Percentiles rank a stretch among this genome's conserved stretches.
Conservation (phyloP, 2,797 vertebrate genomes). For the Mus minutoides region DNA sequence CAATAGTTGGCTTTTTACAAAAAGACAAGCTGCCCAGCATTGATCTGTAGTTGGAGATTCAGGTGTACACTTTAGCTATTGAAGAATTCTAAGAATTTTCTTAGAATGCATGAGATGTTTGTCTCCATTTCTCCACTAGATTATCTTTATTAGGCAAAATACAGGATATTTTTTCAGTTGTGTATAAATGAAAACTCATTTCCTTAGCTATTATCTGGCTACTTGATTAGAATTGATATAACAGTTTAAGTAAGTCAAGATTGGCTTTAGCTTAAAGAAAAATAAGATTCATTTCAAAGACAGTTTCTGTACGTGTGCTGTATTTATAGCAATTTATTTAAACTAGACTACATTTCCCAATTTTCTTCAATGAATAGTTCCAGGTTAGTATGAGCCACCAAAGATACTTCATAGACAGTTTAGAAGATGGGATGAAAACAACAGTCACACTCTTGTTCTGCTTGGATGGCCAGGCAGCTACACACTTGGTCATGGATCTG, state of each 20-base stretch:
- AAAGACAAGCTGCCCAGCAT: background rate
- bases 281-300: background rate
- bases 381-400: background rate
- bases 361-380: background rate
- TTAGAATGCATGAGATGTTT: background rate
- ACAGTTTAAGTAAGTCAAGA: conserved; percentile 1
- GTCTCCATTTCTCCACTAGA: background rate
- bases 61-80: background rate
- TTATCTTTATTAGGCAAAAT: background rate
- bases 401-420: background rate
- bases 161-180: background rate
- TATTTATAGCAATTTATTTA: background rate
- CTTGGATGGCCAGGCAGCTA: background rate
- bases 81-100: background rate
- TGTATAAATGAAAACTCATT: background rate
- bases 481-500: background rate
- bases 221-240: background rate
- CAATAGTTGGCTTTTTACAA: background rate
- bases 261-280: conserved; percentile 18
- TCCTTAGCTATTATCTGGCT: background rate
- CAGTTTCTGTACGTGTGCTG: background rate
- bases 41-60: background rate
- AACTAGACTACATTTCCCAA: background rate
- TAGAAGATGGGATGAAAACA: background rate
- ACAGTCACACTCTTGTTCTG: background rate